Percentiles rank a stretch among this genome's conserved stretches.
These are phyloP conservation scores for Pangasius larnaudii DNA, from an alignment of 2,797 vertebrate species.

Conservation along the genomic window DNA sequence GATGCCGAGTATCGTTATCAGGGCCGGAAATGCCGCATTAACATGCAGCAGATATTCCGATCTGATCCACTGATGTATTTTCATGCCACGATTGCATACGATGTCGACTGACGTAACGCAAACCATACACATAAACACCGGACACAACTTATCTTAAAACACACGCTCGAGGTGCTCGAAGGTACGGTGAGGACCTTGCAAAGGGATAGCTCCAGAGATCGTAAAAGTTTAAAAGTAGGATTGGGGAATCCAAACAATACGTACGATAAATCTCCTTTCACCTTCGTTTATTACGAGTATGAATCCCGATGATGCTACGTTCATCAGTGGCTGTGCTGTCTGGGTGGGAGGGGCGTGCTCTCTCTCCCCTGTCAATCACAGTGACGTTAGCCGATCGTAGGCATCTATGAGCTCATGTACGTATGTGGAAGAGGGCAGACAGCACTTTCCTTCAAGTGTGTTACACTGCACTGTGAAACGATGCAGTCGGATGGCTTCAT, in stretches of 20 bases:
- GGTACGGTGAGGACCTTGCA: not conserved
- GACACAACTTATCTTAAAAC: not conserved
- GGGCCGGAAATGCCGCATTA: not conserved
- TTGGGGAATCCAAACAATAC: not conserved
- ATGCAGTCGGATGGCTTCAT: not conserved
- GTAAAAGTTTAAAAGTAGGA: not conserved
- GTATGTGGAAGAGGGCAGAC: not conserved
- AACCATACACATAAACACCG: not conserved
- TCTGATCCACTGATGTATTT: not conserved
- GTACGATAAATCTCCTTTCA: too few species aligned
- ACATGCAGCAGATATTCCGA: not conserved
- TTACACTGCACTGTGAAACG: not conserved
- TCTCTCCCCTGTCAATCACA: not conserved
- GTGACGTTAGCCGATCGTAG: not conserved
- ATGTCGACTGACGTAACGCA: not conserved
- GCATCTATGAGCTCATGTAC: not conserved
- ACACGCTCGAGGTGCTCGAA: not conserved
- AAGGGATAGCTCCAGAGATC: not conserved
- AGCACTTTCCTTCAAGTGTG: not conserved
- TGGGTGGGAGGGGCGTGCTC: not conserved
- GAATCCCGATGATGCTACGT: not conserved
- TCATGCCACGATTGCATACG: not conserved
- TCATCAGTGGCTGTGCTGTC: not conserved
- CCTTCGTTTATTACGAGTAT: not conserved
- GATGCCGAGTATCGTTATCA: not conserved